A percentile compares a stretch with the other conserved stretches of the same genome.
Evolutionary conservation across 2,888 invertebrate species (phyloP).

Genomic region (Sphecodes monilicornis): DNA sequence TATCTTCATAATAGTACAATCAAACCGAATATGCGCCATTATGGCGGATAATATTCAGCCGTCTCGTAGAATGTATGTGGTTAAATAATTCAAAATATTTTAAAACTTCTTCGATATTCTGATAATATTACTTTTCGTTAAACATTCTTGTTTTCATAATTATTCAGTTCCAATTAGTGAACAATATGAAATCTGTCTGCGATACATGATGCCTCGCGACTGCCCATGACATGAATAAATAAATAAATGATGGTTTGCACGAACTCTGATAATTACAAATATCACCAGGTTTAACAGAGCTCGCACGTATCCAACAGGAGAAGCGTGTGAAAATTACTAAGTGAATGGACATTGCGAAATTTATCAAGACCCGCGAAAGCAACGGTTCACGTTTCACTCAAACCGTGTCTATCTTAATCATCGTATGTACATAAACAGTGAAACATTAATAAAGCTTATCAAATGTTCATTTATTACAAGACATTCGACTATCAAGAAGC

Average conservation of each 20-base stretch:
- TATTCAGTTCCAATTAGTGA: not conserved
- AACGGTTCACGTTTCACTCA: conserved; percentile 33
- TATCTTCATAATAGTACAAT: not conserved
- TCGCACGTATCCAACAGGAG: conserved; percentile 16
- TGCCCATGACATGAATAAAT: not conserved
- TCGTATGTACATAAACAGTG: conserved; percentile 5
- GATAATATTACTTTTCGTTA: not conserved
- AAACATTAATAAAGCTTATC: conserved; percentile 19
- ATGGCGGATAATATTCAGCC: not conserved
- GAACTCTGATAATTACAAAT: conserved; percentile 43
- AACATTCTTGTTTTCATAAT: not conserved
- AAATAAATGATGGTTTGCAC: conserved; percentile 23
- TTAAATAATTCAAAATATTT: not conserved
- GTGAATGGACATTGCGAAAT: conserved; percentile 55
- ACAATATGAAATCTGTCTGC: not conserved
- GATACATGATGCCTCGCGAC: not conserved
- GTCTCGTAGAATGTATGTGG: not conserved
- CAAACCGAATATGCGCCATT: not conserved
- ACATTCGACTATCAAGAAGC: not conserved
- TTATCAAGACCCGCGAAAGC: conserved; percentile 48
- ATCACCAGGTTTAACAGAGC: conserved; percentile 6
- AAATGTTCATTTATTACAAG: conserved; percentile 1
- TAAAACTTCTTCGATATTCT: not conserved
- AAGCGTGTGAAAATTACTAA: conserved; percentile 58
- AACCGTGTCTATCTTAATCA: conserved; percentile 43